Percentiles rank a stretch among this genome's conserved stretches.
These are phyloP conservation scores for Phrynosoma blainvillii DNA, from an alignment of 2,113 vertebrate genomes.

Conservation along the genomic window DNA sequence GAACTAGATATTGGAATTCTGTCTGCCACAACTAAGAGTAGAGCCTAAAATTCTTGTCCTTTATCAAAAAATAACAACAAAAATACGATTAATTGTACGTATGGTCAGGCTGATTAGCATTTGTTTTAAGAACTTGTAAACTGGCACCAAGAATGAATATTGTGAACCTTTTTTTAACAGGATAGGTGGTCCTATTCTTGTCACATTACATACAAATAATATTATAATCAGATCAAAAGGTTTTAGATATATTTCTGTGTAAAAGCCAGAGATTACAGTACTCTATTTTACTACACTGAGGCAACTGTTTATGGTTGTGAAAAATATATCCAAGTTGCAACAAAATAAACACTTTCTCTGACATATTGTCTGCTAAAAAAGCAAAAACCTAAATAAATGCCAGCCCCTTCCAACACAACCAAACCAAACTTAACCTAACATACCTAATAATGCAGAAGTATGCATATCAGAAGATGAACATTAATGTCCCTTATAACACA, in stretches of 20 bases:
- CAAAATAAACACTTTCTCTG: slow-evolving; percentile 41
- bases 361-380: slow-evolving; percentile 30
- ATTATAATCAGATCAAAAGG: slow-evolving; percentile 38
- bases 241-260: slow-evolving; percentile 22
- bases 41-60: not conserved
- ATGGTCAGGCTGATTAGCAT: not conserved
- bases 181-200: slow-evolving; percentile 10
- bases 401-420: not conserved
- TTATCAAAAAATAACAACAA: not conserved
- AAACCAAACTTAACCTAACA: too few relatives aligned
- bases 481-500: not conserved
- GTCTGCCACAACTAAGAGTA: slow-evolving; percentile 19
- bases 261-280: slow-evolving; percentile 61
- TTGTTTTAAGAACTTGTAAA: not conserved
- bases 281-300: slow-evolving; percentile 35
- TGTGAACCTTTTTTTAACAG: slow-evolving; percentile 3
- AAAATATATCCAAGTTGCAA: slow-evolving; percentile 60
- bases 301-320: slow-evolving; percentile 58
- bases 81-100: slow-evolving; percentile 32
- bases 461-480: not conserved
- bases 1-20: not conserved
- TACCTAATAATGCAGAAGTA: not conserved
- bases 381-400: slow-evolving; percentile 13
- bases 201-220: slow-evolving; percentile 9
- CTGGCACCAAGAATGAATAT: slow-evolving; percentile 1